Evolutionary conservation across 1,140 invertebrate species (phyloP), one percentile per base, ranked within the genome.

Genomic region (Dolichoris vasculosae): DNA sequence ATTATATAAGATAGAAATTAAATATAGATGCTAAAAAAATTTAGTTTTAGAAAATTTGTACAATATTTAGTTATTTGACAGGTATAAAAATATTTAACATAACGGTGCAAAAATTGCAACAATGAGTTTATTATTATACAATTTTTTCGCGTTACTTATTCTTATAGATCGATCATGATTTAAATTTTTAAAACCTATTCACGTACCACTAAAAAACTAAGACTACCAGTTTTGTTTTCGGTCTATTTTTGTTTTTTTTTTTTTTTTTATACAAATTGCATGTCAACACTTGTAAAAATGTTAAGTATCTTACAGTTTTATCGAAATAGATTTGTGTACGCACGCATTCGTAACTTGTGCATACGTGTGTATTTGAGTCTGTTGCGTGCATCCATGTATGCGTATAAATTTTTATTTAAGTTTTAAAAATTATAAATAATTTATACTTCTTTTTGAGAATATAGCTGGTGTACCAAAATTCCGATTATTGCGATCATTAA

Each of bases 401-500:
- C 55, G 8, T 84, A 38, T 77, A 67, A 63, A 67, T n/a, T 77
- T 86, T 88, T 84, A 88, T 79, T 86, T 77, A 30, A 75, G 84
- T 85, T 77, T 85, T 87, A 79, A 63, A 32, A 76, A 87, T 83
- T 77, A 78, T 86, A 86, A 81, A 85, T 85, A 86, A 83, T 85
- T 81, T 67, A 83, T 73, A 78, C 71, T 67, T 51, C 9, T 84
- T 87, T n/a, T 85, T 87, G 77, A 71, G 84, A 89, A 84, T 89
- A 88, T 78, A 90, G 82, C 84, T 92, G 94, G 87, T 95, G 93
- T 51, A 95, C 89, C n/a, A 95, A 83, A 85, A 96, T 93, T 64
- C 95, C 95, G 75, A 95, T 88, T 59, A 95, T 87, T 9, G 95
- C 87, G 46, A 95, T 93, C n/a, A 95, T 83, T 90, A 96, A 88